phyloP scores from a whole-genome alignment of 2,888 invertebrate genomes.

The Augochlorella aurata region DNA sequence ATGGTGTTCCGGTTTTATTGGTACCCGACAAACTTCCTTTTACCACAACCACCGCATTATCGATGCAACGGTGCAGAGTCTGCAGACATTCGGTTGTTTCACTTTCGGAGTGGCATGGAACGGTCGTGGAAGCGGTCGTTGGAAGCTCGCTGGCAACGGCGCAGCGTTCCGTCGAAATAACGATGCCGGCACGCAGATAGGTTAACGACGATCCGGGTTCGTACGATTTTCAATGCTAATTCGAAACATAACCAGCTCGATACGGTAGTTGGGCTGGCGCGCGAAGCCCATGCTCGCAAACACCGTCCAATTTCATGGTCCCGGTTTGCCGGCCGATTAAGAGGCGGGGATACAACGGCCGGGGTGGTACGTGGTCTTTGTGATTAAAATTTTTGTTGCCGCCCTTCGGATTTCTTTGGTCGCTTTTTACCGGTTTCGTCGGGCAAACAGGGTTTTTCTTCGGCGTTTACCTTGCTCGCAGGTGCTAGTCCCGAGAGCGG shows the following conservation, averaged over 20 bases:
- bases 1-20: not conserved
- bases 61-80: conserved; percentile 21
- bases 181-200: not conserved
- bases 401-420: not conserved
- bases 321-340: conserved; percentile 45
- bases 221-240: conserved; percentile 63
- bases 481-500: not conserved
- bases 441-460: not conserved
- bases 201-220: conserved; percentile 24
- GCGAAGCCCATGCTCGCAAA: conserved; percentile 39
- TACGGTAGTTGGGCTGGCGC: conserved; percentile 36
- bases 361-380: conserved; percentile 29
- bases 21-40: not conserved
- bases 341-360: conserved; percentile 21
- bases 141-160: conserved; percentile 3
- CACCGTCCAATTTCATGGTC: conserved; percentile 51
- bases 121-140: not conserved
- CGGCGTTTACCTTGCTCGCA: conserved; percentile 14
- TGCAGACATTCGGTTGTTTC: conserved; percentile 1
- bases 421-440: not conserved
- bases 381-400: conserved; percentile 48
- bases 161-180: not conserved
- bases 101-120: not conserved
- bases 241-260: conserved; percentile 44
- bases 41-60: conserved; percentile 19